A percentile compares a stretch with the other conserved stretches of the same genome.
These are phyloP conservation scores for Erythrolamprus reginae DNA, from an alignment of 2,113 vertebrate species.

Conservation along the genomic window DNA sequence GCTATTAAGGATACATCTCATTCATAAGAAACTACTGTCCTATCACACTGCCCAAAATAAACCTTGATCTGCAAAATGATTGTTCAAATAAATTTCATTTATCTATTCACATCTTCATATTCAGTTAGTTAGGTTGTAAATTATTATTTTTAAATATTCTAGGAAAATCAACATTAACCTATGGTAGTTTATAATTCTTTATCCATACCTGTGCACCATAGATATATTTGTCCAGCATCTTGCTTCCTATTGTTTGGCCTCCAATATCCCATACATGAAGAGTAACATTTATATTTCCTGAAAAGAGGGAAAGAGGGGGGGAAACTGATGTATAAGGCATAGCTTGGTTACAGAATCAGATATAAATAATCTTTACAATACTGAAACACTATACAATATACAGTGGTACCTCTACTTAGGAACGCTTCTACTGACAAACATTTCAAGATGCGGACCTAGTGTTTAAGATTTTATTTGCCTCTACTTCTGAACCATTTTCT, in stretches of 20 bases:
- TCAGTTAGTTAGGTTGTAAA: neutral
- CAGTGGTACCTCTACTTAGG: too few species aligned
- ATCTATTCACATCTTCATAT: constrained; percentile 19
- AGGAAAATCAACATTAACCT: neutral
- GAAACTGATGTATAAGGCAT: constrained; percentile 11
- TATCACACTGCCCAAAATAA: constrained; percentile 36
- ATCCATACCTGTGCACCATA: constrained; percentile 87
- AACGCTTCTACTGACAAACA: too few species aligned
- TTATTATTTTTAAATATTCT: neutral
- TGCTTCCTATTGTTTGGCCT: constrained; percentile 95
- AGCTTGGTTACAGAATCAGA: constrained; percentile 13
- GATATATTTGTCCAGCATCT: constrained; percentile 98
- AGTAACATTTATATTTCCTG: constrained; percentile 94
- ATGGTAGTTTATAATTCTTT: constrained; percentile 10
- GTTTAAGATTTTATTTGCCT: too few species aligned
- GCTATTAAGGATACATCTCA: constrained; percentile 35
- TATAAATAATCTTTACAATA: constrained; percentile 30
- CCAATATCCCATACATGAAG: constrained; percentile 99
- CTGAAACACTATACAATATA: neutral
- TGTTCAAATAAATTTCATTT: neutral
- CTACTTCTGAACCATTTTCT: too few species aligned
- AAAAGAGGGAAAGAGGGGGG: constrained; percentile 36
- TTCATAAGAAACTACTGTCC: constrained; percentile 38
- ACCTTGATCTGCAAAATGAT: neutral
- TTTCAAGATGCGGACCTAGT: too few species aligned